Conservation (phyloP, 2,888 invertebrate species). For the Conistra vaccinii region DNA sequence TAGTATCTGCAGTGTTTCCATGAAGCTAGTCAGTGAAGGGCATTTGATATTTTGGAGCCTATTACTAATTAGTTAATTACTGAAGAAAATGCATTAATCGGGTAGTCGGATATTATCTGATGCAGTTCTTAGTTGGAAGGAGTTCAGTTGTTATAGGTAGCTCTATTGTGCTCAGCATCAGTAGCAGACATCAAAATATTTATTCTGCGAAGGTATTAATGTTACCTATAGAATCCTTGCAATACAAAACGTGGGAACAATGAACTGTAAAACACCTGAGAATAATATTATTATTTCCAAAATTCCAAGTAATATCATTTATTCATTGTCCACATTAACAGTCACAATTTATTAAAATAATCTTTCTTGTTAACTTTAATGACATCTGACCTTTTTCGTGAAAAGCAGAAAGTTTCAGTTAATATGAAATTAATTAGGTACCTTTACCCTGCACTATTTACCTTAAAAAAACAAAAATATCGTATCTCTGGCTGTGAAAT, state of each 20-base stretch:
- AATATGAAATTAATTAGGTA: slow-evolving; percentile 29
- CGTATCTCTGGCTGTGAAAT: slow-evolving; percentile 31
- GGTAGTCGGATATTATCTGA: background rate
- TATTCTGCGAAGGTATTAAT: background rate
- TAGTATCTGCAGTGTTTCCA: background rate
- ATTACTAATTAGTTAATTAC: too few relatives aligned
- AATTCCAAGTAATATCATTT: slow-evolving; percentile 4
- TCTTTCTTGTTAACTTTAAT: slow-evolving; percentile 5
- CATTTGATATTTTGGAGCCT: background rate
- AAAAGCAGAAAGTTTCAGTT: slow-evolving; percentile 28
- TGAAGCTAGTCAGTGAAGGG: background rate
- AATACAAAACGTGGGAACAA: background rate
- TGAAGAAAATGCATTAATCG: background rate
- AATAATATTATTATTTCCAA: background rate
- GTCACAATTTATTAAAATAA: slow-evolving; percentile 1
- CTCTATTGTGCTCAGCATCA: background rate
- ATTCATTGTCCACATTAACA: slow-evolving; percentile 13
- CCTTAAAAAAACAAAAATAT: slow-evolving; percentile 27
- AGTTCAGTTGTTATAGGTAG: background rate
- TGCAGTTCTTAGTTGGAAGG: background rate
- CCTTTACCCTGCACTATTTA: slow-evolving; percentile 18
- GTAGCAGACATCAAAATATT: background rate
- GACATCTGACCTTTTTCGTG: slow-evolving; percentile 9
- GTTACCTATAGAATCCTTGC: background rate
- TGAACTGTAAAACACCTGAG: background rate